These are phyloP conservation scores for Oncorhynchus tshawytscha DNA, from an alignment of 2,113 vertebrate species.

Conservation along the genomic window DNA sequence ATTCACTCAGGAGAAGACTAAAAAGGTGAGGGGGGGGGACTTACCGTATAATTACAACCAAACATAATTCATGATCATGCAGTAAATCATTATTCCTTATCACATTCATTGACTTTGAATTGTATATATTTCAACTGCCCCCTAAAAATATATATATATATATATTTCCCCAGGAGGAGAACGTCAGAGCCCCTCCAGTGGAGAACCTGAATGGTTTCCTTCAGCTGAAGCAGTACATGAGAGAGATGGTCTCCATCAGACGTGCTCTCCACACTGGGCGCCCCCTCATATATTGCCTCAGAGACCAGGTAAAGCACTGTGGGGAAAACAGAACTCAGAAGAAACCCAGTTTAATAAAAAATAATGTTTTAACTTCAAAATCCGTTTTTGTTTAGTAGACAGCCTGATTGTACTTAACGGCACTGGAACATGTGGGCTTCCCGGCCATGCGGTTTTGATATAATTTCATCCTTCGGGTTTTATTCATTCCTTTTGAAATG, in stretches of 20 bases:
- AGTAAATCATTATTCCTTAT: not conserved
- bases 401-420: no score
- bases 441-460: no score
- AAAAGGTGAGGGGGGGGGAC: not conserved
- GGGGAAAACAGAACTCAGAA: no score
- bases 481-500: no score
- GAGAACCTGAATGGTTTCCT: not conserved
- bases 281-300: slow-evolving; percentile 2
- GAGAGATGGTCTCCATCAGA: slow-evolving; percentile 4
- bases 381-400: no score
- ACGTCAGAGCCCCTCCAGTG: not conserved
- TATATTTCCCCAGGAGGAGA: not conserved
- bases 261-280: not conserved
- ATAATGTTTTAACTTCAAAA: no score
- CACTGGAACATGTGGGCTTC: no score
- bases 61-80: not conserved
- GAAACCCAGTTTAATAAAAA: no score
- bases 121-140: not conserved
- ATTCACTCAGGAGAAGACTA: not conserved
- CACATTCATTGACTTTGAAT: not conserved
- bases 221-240: slow-evolving; percentile 4
- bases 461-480: no score
- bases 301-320: not conserved
- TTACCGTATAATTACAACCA: no score
- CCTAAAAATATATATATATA: no score